Evolutionary conservation across 2,113 vertebrate species (phyloP).

Genomic region (Procapra przewalskii): DNA sequence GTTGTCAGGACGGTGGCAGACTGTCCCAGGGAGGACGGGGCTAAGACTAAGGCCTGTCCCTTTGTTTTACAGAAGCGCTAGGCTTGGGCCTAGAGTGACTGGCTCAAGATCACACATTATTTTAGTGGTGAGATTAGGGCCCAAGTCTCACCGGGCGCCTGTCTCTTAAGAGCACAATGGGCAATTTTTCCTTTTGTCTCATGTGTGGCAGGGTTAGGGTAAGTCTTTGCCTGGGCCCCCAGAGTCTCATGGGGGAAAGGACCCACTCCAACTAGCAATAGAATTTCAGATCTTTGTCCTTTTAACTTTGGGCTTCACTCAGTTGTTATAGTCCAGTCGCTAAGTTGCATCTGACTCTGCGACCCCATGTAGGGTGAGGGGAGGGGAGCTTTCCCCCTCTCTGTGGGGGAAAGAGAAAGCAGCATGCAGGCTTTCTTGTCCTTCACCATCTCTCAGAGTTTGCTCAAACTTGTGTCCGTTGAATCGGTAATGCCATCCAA

Average conservation of each 20-base stretch:
- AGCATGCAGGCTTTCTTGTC: not conserved
- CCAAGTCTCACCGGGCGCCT: not conserved
- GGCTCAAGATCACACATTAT: not conserved
- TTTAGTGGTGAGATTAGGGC: not conserved
- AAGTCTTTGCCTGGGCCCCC: not conserved
- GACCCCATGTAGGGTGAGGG: not conserved
- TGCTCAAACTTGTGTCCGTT: not conserved
- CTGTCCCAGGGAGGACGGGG: not conserved
- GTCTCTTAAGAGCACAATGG: not conserved
- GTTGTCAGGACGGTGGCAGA: not conserved
- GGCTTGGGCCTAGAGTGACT: not conserved
- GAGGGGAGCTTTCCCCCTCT: too few relatives aligned
- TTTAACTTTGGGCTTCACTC: not conserved
- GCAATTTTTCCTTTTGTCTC: not conserved
- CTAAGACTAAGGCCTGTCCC: too few relatives aligned
- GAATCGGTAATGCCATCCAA: not conserved
- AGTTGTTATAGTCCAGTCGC: not conserved
- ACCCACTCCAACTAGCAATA: not conserved
- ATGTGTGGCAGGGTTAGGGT: not conserved
- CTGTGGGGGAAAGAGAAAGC: too few relatives aligned
- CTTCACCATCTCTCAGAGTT: not conserved
- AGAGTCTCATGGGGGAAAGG: not conserved
- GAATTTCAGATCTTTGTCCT: not conserved
- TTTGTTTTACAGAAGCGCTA: not conserved
- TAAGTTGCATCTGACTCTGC: not conserved